Evolutionary conservation across 2,888 invertebrate genomes (phyloP), one percentile per base, ranked within the genome.

Genomic region (Prenolepis imparis): DNA sequence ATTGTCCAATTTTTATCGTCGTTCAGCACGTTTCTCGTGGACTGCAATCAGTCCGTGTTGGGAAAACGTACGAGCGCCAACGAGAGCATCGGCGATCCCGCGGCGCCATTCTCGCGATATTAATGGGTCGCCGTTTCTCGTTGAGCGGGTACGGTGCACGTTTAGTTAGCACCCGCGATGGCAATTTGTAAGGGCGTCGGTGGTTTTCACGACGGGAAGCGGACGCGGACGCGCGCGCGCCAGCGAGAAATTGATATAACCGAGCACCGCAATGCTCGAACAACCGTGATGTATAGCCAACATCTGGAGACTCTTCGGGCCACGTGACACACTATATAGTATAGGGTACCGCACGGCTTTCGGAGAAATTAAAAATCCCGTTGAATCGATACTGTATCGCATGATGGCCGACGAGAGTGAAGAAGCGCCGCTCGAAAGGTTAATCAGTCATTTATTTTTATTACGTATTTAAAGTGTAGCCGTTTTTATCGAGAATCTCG

Each of bases 141-240:
- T 78, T 84, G 85, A 74, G 55, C 86, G 74, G 15, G 21, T 24
- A 44, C 52, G 82, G 78, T 52, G 75, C 88, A 85, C 86, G 84
- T 87, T 89, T 90, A 90, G 87, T 89, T 90, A 90, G 84, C 87
- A 82, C 83, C 82, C 82, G 61, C 82, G 88, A 89, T 86, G 82
- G 89, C 90, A 89, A 90, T 90, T 90, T 90, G 89, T 90, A 90
- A 83, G 86, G 83, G 72, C 75, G 74, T 48, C 52, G 61, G 32
- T 39, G 75, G 63, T 83, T 84, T 82, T 82, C 70, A 68, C 64
- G 83, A 74, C 66, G 73, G 57, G 48, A 11, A 78, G 61, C 63
- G 61, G 68, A 82, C 52, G 36, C 68, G 67, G 63, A 66, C 12
- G 85, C 41, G 82, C 41, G 66, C 21, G 61, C 63, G 44, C 55